Base-by-base conservation (phyloP, 1,140 invertebrate species). In the Sitobion miscanthi region DNA sequence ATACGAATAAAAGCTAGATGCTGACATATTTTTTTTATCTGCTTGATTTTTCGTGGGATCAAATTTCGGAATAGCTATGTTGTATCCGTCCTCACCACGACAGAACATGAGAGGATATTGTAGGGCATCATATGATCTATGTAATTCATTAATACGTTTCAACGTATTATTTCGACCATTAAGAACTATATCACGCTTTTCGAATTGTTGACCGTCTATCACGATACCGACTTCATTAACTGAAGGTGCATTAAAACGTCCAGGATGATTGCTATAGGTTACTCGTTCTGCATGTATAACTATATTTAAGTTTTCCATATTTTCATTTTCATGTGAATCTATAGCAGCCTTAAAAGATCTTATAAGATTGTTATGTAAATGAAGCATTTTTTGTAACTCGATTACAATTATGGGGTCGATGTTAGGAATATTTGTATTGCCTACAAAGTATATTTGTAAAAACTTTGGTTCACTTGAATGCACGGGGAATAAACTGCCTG, bases 381-480 rank as follows among this genome's bases (percentile, higher is more conserved):
- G 52, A 54, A 54, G 52, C 62, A 69, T 69, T 69, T 69, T 69
- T 69, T 69, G 62, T 69, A 69, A 69, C 30, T 30, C 62, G 62
- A n/a, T 69, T 69, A 69, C 62, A 69, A 69, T 69, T 69, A 30
- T 69, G 30, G 62, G 62, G 62, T 69, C 62, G 11, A 69, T 0
- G 62, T 69, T 69, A 25, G 30, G 62, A 69, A 69, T 69, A 69
- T 69, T 69, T n/a, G n/a, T 69, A 69, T 54, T 54, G 62, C 62
- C 62, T 69, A 69, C 62, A 69, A 69, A 69, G 62, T 69, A 69
- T 69, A 69, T 69, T 69, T 69, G 62, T 69, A 30, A 69, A 69
- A 69, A 69, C 62, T 69, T 69, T 69, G 62, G 62, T 69, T 69
- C 62, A 69, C 62, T 69, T 69, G 62, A 69, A 69, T 69, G 62